A percentile compares a stretch with the other conserved stretches of the same genome.
These are phyloP conservation scores for Malachius bipustulatus DNA, from an alignment of 2,888 invertebrate species.

Conservation along the genomic window DNA sequence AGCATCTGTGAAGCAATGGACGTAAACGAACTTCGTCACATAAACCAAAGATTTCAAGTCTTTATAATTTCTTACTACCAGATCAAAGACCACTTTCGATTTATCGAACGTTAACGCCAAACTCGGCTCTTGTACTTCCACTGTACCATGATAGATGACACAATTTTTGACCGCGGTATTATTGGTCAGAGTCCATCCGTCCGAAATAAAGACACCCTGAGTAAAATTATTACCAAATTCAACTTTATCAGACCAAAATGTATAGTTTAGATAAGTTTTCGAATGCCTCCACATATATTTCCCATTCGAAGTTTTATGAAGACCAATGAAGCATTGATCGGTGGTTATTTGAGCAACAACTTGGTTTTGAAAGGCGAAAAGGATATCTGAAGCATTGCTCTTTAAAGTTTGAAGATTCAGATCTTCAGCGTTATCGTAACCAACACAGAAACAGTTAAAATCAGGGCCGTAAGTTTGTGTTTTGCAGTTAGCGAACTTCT, in stretches of 20 bases:
- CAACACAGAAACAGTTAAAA: not conserved
- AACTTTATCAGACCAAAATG: not conserved
- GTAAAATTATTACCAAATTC: not conserved
- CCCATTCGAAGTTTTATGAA: not conserved
- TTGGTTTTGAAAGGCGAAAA: not conserved
- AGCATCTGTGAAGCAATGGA: slow-evolving; percentile 1
- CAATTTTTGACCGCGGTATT: not conserved
- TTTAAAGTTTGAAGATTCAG: too few relatives aligned
- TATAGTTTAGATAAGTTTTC: not conserved
- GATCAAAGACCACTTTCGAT: not conserved
- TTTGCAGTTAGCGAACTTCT: not conserved
- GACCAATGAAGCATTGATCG: not conserved
- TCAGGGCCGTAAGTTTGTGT: not conserved
- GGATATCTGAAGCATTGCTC: not conserved
- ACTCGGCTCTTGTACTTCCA: not conserved
- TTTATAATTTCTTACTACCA: not conserved
- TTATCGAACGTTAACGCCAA: not conserved
- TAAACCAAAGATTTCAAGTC: not conserved
- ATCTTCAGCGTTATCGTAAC: not conserved
- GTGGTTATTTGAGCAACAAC: not conserved
- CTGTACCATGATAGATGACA: not conserved
- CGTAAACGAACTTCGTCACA: not conserved
- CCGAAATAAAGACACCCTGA: not conserved
- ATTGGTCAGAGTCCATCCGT: not conserved
- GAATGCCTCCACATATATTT: not conserved